phyloP scores from a whole-genome alignment of 2,113 vertebrate genomes.

The Rhinolophus sinicus region DNA sequence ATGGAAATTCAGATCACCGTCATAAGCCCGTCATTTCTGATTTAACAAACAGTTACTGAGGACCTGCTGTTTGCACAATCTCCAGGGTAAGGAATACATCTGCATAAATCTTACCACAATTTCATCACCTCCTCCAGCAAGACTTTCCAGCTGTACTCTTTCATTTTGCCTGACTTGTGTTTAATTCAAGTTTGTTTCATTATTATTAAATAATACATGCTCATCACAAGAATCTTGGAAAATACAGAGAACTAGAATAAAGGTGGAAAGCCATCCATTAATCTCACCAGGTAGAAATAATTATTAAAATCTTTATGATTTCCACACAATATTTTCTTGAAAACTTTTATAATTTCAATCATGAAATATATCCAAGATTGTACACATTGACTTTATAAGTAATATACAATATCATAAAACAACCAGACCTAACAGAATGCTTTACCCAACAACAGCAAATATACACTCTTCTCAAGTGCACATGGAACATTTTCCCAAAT shows the following conservation, averaged over 20 bases:
- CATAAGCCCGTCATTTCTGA: not conserved
- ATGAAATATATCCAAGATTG: not conserved
- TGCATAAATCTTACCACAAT: not conserved
- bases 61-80: not conserved
- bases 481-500: not conserved
- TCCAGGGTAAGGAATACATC: not conserved
- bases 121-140: not conserved
- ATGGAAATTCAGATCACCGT: not conserved
- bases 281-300: not conserved
- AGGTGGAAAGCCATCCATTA: not conserved
- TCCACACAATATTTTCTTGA: not conserved
- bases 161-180: not conserved
- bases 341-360: slow-evolving; percentile 21
- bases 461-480: not conserved
- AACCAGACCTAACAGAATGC: not conserved
- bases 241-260: not conserved
- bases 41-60: not conserved
- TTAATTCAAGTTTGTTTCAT: not conserved
- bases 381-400: not conserved
- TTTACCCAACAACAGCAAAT: not conserved
- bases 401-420: not conserved
- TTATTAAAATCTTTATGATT: not conserved
- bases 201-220: not conserved
- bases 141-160: not conserved
- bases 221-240: slow-evolving; percentile 22